Conservation (phyloP, 2,888 invertebrate genomes). For the Cephus runcator region DNA sequence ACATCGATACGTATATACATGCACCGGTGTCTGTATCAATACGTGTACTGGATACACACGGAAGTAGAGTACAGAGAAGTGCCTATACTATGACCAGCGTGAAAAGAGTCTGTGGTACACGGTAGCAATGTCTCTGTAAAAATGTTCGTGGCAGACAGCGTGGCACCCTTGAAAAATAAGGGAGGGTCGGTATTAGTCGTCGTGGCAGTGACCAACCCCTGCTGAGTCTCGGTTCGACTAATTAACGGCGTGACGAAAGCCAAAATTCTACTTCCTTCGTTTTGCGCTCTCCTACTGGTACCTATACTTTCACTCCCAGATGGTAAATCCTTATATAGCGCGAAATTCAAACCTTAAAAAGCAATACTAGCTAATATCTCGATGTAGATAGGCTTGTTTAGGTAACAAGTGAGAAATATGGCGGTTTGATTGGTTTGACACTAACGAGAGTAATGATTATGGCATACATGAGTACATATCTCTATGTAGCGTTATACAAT, state of each 20-base stretch:
- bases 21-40: neutral
- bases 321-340: conserved; percentile 26
- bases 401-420: neutral
- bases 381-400: neutral
- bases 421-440: neutral
- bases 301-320: neutral
- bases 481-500: neutral
- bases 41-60: neutral
- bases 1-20: neutral
- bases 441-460: neutral
- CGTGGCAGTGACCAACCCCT: conserved; percentile 23
- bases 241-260: conserved; percentile 60
- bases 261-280: conserved; percentile 43
- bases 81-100: neutral
- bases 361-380: neutral
- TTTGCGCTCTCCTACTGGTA: conserved; percentile 15
- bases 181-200: neutral
- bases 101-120: neutral
- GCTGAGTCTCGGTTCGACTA: conserved; percentile 37
- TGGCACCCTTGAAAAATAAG: conserved; percentile 34
- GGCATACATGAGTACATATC: neutral
- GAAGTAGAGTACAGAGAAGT: neutral
- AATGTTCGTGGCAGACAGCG: conserved; percentile 42
- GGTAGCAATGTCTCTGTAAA: neutral
- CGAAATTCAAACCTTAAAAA: neutral